Evolutionary conservation across 2,888 invertebrate genomes (phyloP).

Genomic region (Parnassius smintheus): DNA sequence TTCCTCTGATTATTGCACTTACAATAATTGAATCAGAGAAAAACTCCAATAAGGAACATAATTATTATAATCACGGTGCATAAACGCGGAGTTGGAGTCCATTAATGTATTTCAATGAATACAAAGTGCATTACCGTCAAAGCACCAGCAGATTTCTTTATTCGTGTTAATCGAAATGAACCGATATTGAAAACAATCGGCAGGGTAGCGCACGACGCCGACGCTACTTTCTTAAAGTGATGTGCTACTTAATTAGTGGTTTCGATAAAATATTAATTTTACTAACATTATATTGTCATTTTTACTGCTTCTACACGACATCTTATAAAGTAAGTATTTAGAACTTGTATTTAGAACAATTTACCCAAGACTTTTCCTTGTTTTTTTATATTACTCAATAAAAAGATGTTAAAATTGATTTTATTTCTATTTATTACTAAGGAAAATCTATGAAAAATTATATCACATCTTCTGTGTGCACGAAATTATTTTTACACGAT

Average conservation of each 20-base stretch:
- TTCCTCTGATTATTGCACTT: constrained; percentile 21
- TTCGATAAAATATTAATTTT: constrained; percentile 2
- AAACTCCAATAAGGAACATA: constrained; percentile 44
- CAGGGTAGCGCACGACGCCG: constrained; percentile 70
- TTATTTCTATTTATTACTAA: too few species aligned
- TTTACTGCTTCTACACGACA: too few species aligned
- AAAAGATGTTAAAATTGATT: too few species aligned
- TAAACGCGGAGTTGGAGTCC: constrained; percentile 57
- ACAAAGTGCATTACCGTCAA: constrained; percentile 64
- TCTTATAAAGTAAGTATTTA: too few species aligned
- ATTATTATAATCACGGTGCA: constrained; percentile 64
- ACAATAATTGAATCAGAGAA: constrained; percentile 42
- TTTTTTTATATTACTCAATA: too few species aligned
- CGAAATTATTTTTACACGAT: too few species aligned
- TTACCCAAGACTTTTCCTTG: too few species aligned
- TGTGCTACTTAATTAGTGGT: constrained; percentile 31
- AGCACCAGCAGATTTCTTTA: constrained; percentile 65
- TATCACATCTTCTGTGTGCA: too few species aligned
- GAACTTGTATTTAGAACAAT: too few species aligned
- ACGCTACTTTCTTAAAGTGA: constrained; percentile 37
- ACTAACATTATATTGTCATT: too few species aligned
- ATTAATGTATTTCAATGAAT: constrained; percentile 48
- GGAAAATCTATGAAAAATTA: too few species aligned
- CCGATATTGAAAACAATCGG: constrained; percentile 79
- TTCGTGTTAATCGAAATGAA: constrained; percentile 76